Percentiles rank a stretch among this genome's conserved stretches.
Conservation (phyloP, 2,888 invertebrate genomes). For the Aphelenchoides bicaudatus region DNA sequence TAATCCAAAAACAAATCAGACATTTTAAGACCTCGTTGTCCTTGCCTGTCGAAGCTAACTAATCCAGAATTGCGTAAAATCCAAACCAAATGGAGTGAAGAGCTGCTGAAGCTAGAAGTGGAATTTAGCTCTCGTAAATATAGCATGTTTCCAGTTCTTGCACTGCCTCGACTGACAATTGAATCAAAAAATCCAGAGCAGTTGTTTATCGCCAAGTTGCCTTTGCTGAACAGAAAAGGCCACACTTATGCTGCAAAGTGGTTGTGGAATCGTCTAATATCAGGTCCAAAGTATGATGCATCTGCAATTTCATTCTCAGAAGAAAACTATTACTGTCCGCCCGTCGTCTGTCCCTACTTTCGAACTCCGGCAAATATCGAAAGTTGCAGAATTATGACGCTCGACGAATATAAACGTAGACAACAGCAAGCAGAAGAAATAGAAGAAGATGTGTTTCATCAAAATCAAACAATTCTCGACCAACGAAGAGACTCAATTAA, state of each 20-base stretch:
- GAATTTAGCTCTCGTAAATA: slow-evolving; percentile 48
- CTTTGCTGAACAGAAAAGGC: slow-evolving; percentile 51
- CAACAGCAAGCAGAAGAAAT: slow-evolving; percentile 11
- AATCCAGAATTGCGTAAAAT: slow-evolving; percentile 41
- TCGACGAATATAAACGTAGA: slow-evolving; percentile 34
- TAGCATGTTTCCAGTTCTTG: slow-evolving; percentile 46
- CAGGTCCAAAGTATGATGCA: slow-evolving; percentile 50
- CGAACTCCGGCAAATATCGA: slow-evolving; percentile 50
- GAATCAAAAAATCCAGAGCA: slow-evolving; percentile 51
- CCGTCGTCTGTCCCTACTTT: slow-evolving; percentile 52
- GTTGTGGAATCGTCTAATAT: slow-evolving; percentile 56
- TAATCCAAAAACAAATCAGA: not conserved
- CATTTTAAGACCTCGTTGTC: slow-evolving; percentile 40
- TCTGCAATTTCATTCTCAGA: slow-evolving; percentile 43
- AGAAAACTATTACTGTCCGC: slow-evolving; percentile 55
- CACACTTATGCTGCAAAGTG: slow-evolving; percentile 58
- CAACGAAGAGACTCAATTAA: slow-evolving; percentile 33
- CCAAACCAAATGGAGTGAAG: slow-evolving; percentile 43
- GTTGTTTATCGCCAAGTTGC: slow-evolving; percentile 45
- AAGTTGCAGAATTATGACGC: slow-evolving; percentile 41
- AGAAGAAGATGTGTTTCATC: not conserved
- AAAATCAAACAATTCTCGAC: slow-evolving; percentile 2
- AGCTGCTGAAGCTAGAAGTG: slow-evolving; percentile 39
- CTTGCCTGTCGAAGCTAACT: slow-evolving; percentile 46
- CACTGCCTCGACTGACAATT: slow-evolving; percentile 49